Percentiles rank a stretch among this genome's conserved stretches.
These are phyloP conservation scores for Heliangelus exortis DNA, from an alignment of 2,797 vertebrate genomes.

Conservation along the genomic window DNA sequence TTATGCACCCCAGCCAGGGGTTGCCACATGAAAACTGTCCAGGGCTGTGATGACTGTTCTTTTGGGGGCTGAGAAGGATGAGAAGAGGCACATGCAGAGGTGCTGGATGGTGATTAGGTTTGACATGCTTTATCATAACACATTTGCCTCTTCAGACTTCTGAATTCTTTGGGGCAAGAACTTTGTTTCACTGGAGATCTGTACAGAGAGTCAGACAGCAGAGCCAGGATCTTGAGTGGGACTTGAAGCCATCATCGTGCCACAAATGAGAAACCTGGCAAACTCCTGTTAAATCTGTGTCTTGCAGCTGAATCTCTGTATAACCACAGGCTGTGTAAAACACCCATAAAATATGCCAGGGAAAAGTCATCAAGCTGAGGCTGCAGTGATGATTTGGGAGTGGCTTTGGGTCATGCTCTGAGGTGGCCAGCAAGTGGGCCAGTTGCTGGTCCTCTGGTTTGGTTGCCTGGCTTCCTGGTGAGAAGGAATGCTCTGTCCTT, in stretches of 20 bases:
- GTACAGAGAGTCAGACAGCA: background rate
- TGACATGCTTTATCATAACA: conserved; percentile 4
- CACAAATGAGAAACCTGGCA: background rate
- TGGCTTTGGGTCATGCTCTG: accelerated
- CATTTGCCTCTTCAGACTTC: conserved; percentile 37
- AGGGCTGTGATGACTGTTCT: conserved; percentile 1
- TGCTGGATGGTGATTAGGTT: background rate
- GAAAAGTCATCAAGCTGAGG: background rate
- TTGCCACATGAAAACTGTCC: background rate
- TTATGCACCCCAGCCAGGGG: background rate
- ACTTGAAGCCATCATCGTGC: background rate
- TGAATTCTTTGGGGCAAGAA: conserved; percentile 18
- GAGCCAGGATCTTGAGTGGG: background rate
- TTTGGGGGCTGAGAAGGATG: conserved; percentile 2
- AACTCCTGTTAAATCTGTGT: background rate
- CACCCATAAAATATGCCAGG: accelerated
- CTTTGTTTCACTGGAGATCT: background rate
- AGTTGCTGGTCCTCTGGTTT: accelerated
- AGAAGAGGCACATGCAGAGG: background rate
- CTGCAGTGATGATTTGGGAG: accelerated
- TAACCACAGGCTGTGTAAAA: background rate
- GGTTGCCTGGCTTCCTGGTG: accelerated
- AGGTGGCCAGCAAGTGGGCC: accelerated
- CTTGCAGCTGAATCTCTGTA: background rate
- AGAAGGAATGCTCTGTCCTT: background rate